phyloP scores from a whole-genome alignment of 2,888 invertebrate genomes.

The Drosophila seclusa region DNA sequence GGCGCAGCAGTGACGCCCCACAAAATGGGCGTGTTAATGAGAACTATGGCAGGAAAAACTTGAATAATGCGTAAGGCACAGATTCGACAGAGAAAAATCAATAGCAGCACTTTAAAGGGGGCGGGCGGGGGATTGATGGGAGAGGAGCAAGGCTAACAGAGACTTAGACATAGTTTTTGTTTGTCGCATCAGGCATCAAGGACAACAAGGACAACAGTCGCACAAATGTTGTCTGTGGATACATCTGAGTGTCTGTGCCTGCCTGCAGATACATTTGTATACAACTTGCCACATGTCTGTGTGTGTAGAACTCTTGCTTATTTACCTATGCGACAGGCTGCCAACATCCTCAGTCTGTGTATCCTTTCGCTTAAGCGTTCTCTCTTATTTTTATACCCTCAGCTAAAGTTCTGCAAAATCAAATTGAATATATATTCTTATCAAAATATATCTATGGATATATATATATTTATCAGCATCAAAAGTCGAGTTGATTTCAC shows the following conservation, averaged over 20 bases:
- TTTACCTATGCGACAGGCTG: constrained; percentile 72
- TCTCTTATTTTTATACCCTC: background rate
- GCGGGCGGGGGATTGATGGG: background rate
- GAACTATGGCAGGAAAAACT: constrained; percentile 28
- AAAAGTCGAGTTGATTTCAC: background rate
- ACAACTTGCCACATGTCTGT: constrained; percentile 5
- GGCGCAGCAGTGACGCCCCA: constrained; percentile 1
- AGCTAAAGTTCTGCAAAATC: background rate
- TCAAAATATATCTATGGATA: background rate
- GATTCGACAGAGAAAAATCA: constrained; percentile 42
- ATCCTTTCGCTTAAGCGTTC: constrained; percentile 41
- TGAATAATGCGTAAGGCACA: constrained; percentile 45
- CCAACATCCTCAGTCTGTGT: constrained; percentile 29
- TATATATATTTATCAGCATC: background rate
- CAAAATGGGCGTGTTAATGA: constrained; percentile 64
- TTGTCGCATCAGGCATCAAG: constrained; percentile 35
- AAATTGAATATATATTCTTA: background rate
- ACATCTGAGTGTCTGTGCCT: constrained; percentile 28
- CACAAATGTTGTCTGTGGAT: constrained; percentile 48
- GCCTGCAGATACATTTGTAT: constrained; percentile 16
- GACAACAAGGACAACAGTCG: constrained; percentile 55
- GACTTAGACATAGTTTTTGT: constrained; percentile 30
- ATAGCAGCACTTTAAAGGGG: constrained; percentile 38
- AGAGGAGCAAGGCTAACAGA: background rate
- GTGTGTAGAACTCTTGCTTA: constrained; percentile 65